Base-by-base conservation (phyloP, 1,140 invertebrate species). In the Drosophila lini region DNA sequence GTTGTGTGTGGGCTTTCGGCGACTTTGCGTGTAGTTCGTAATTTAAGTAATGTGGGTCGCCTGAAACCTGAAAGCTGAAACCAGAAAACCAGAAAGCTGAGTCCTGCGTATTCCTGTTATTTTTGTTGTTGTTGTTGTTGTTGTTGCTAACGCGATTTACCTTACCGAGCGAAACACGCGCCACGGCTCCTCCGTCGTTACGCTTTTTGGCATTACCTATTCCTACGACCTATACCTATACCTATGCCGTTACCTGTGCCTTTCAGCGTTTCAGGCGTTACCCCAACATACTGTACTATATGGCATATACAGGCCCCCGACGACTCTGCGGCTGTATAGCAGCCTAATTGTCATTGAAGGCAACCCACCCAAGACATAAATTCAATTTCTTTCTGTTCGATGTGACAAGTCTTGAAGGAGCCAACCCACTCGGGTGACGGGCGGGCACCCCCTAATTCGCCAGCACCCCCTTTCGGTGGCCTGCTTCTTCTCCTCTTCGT, bases 11-110 rank as follows among this genome's bases (percentile, higher is more conserved):
- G 67, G 44, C 44, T 71, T 63, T 47, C 58, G 68, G 32, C 65
- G 81, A 77, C 69, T 77, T 89, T 90, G 86, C 86, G 86, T 90
- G 86, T 82, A 90, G 82, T 74, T 85, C 56, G 74, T 78, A 90
- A 90, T 80, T 90, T 90, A 90, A 83, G 81, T 76, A 78, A 90
- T 81, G 67, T 90, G 85, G 84, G 85, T 89, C 85, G 78, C 71
- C 57, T 52, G 65, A 65, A 68, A 60, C 55, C 50, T 62, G 62
- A 45, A 61, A 59, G 63, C 74, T 78, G 80, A 41, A 73, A 60
- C 55, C 50, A 48, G 62, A 45, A 61, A 47, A 59, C 69, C 74
- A 70, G 80, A 41, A 62, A 63, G 47, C 74, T 61, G 63, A 58
- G 55, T 63, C 61, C 73, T 74, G 74, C 73, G 74, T 81, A 81